Conservation (phyloP, 1,140 invertebrate genomes). For the Oryctes rhinoceros region DNA sequence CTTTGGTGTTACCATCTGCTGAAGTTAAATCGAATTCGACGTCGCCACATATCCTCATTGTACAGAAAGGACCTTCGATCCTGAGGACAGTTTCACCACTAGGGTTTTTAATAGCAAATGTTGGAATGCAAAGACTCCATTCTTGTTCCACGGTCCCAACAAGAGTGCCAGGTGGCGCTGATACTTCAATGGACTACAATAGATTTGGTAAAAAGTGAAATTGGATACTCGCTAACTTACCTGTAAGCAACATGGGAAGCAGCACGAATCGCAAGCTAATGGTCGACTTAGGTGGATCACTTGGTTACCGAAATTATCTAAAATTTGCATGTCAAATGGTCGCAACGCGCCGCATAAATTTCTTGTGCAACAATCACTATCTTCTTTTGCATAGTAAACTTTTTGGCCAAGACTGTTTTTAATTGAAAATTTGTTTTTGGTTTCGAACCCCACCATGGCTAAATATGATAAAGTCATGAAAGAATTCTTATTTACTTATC, state of each 20-base stretch:
- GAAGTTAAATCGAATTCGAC: conserved; percentile 74
- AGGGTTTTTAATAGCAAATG: conserved; percentile 81
- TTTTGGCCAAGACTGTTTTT: conserved; percentile 82
- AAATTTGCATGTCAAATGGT: conserved; percentile 86
- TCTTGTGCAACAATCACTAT: conserved; percentile 80
- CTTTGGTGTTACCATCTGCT: conserved; percentile 62
- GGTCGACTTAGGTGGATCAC: conserved; percentile 81
- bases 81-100: conserved; percentile 78
- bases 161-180: conserved; percentile 74
- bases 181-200: conserved; percentile 79
- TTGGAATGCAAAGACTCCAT: conserved; percentile 82
- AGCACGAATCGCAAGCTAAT: conserved; percentile 79
- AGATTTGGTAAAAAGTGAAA: too few species aligned
- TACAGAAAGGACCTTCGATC: conserved; percentile 87
- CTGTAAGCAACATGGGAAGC: conserved; percentile 78
- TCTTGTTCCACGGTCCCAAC: conserved; percentile 85
- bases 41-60: conserved; percentile 81
- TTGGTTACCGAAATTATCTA: conserved; percentile 80
- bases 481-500: background rate
- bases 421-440: conserved; percentile 87
- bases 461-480: background rate
- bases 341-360: conserved; percentile 80
- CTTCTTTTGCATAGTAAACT: conserved; percentile 85
- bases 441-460: conserved; percentile 84
- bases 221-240: too few species aligned